phyloP scores from a whole-genome alignment of 2,797 vertebrate genomes.

The Lindbergichthys nudifrons region DNA sequence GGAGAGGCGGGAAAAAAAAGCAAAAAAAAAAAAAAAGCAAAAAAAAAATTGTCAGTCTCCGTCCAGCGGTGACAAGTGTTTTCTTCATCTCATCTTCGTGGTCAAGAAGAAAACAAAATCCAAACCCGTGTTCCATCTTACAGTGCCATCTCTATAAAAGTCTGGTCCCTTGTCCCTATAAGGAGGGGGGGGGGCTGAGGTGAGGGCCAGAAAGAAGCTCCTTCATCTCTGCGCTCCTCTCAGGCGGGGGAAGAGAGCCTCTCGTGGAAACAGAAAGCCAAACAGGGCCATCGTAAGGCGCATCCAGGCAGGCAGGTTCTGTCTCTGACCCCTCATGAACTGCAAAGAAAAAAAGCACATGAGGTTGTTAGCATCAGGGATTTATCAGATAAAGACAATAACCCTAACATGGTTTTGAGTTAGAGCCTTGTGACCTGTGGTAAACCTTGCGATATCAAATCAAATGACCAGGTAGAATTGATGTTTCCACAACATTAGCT shows the following conservation, averaged over 20 bases:
- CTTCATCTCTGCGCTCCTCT: conserved; percentile 80
- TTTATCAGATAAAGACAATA: no score
- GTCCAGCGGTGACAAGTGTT: conserved; percentile 83
- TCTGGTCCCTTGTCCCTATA: conserved; percentile 63
- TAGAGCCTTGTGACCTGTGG: conserved; percentile 47
- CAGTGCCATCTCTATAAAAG: conserved; percentile 81
- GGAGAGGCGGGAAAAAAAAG: conserved; percentile 51
- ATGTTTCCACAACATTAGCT: conserved; percentile 74
- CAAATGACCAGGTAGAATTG: conserved; percentile 18
- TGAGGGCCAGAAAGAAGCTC: conserved; percentile 40
- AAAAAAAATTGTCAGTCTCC: conserved; percentile 67
- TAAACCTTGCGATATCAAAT: conserved; percentile 53
- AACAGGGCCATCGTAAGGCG: conserved; percentile 80
- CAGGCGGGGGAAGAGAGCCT: conserved; percentile 65
- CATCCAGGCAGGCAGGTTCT: conserved; percentile 80
- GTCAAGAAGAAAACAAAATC: conserved; percentile 73
- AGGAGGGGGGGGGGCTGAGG: conserved; percentile 38
- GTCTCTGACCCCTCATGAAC: conserved; percentile 81
- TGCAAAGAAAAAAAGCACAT: conserved; percentile 48
- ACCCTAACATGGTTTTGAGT: conserved; percentile 13
- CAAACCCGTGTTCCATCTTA: conserved; percentile 84
- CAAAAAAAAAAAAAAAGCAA: conserved; percentile 19
- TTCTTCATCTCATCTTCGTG: conserved; percentile 74
- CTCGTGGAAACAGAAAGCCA: conserved; percentile 82
- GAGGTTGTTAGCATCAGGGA: not conserved